These are phyloP conservation scores for Ctenodactylus gundi DNA, from an alignment of 2,113 vertebrate genomes.

Conservation along the genomic window DNA sequence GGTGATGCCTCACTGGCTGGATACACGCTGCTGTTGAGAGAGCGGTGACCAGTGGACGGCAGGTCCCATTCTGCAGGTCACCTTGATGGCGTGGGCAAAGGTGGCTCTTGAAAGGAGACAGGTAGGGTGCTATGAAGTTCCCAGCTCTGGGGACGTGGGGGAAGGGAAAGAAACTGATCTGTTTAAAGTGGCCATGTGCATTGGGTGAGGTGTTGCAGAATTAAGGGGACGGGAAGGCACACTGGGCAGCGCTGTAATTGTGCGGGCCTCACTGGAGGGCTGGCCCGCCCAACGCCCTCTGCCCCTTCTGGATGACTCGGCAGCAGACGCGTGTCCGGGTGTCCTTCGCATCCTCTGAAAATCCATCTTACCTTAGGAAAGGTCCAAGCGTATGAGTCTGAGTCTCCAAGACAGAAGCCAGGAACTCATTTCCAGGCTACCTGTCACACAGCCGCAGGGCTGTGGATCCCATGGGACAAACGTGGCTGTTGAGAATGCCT, in stretches of 20 bases:
- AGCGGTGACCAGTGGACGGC: neutral
- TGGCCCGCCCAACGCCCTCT: accelerated
- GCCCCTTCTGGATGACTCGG: neutral
- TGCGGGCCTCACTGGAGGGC: no score
- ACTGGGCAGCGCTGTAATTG: no score
- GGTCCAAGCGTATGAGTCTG: neutral
- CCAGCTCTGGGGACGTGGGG: no score
- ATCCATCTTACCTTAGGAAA: neutral
- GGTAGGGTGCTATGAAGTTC: no score
- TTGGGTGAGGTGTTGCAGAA: neutral
- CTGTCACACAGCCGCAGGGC: neutral
- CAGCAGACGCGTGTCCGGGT: neutral
- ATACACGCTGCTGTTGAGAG: accelerated
- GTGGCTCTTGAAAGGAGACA: neutral
- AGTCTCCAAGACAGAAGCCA: neutral
- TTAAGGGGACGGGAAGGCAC: neutral
- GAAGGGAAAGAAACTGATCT: neutral
- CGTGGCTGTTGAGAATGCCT: neutral
- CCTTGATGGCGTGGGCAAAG: accelerated
- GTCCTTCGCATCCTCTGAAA: neutral
- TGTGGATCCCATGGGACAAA: no score
- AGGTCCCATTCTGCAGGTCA: neutral
- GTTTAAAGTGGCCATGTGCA: no score
- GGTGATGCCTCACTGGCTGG: neutral
- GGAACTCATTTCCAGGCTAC: neutral